Evolutionary conservation across 2,797 vertebrate genomes (phyloP), one percentile per base, ranked within the genome.

Genomic region (Crocidura indochinensis): DNA sequence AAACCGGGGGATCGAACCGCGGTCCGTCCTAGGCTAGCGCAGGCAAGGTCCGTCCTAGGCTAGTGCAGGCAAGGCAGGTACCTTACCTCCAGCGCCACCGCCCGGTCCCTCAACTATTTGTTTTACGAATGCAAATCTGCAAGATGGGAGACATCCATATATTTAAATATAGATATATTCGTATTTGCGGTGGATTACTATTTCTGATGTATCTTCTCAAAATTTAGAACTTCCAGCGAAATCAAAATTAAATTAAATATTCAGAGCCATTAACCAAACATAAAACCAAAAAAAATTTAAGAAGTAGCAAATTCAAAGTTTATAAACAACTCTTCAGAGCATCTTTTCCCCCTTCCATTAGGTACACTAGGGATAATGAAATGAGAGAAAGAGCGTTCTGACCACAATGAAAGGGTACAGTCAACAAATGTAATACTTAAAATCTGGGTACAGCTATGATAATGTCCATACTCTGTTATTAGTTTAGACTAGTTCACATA

Each of bases 141-240:
- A 91, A 91, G 68, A 71, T 87, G 51, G 56, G 29, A 19, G 77
- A 84, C 73, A 64, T 67, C 75, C 5, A 44, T 17, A 49, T 8
- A 84, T 9, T 17, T 29, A 65, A 24, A 65, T n/a, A 17, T 85
- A 83, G 78, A 64, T 67, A 75, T 10, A 49, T 17, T 38, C 6
- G 79, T 8, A 26, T 31, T 26, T 81, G 49, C 67, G 90, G 69
- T 64, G 44, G 60, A 76, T 72, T 90, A 84, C 71, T 91, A 75
- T 81, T 47, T 94, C 74, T 90, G 65, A 31, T 90, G 76, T 22
- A 64, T 46, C 65, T 46, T 90, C 82, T 96, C 67, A 91, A 82
- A 88, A 85, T 85, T 87, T 82, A 62, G 95, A 95, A 95, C 83
- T 93, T 93, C 65, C 77, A 92, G 83, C 81, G 68, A 95, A 64